phyloP scores from a whole-genome alignment of 2,113 vertebrate species.

The Gambusia affinis region DNA sequence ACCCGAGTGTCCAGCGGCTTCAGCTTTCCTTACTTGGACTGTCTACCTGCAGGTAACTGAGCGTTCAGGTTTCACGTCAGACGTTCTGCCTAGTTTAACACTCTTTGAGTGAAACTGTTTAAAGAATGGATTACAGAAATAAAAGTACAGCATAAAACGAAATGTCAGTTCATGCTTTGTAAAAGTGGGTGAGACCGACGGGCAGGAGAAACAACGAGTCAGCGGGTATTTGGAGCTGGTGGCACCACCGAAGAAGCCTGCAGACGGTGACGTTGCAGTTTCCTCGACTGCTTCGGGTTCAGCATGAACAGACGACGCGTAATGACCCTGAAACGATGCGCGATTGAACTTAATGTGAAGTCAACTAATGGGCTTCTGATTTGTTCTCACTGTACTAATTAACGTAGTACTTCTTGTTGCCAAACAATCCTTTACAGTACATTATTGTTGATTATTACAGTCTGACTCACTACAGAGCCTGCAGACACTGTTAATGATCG shows the following conservation, averaged over 20 bases:
- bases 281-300: neutral
- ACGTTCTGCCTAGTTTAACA: neutral
- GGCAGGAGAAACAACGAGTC: neutral
- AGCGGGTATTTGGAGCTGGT: neutral
- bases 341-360: conserved; percentile 25
- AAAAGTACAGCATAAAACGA: conserved; percentile 7
- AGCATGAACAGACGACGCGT: conserved; percentile 3
- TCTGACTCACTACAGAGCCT: neutral
- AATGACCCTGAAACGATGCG: conserved; percentile 14
- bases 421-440: conserved; percentile 11
- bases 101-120: neutral
- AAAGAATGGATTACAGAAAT: neutral
- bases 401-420: conserved; percentile 34
- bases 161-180: conserved; percentile 14
- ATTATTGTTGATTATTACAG: conserved; percentile 44
- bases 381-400: conserved; percentile 38
- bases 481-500: conserved; percentile 2
- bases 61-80: conserved; percentile 2
- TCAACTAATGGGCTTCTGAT: conserved; percentile 35
- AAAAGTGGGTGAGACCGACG: conserved; percentile 5
- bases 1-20: too few relatives aligned
- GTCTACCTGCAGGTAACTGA: neutral
- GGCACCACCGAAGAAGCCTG: conserved; percentile 1
- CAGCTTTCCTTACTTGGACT: neutral
- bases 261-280: neutral